phyloP scores from a whole-genome alignment of 2,797 vertebrate genomes.

The Propithecus deckenii region DNA sequence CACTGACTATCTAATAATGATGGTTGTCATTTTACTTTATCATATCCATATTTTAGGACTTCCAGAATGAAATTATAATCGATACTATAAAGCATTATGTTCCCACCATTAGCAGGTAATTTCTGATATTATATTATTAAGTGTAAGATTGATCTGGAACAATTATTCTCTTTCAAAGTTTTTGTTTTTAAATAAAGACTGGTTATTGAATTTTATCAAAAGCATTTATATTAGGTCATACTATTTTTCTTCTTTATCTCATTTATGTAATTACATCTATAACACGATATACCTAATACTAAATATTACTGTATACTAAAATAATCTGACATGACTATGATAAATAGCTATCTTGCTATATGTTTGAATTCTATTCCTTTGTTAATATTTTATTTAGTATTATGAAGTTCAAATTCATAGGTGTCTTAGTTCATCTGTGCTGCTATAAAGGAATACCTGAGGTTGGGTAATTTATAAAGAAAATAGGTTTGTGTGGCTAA shows the following conservation, averaged over 20 bases:
- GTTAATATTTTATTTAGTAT: neutral
- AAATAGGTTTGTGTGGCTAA: neutral
- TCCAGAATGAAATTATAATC: neutral
- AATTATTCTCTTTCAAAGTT: neutral
- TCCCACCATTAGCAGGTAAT: neutral
- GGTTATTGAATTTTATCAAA: neutral
- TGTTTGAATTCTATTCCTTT: neutral
- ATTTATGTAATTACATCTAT: neutral
- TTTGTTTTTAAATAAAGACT: neutral
- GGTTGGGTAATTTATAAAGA: neutral
- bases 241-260: neutral
- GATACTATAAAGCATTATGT: neutral
- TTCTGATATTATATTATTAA: neutral
- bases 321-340: neutral
- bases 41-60: neutral
- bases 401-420: neutral
- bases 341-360: neutral
- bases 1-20: neutral
- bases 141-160: neutral
- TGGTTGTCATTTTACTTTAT: neutral
- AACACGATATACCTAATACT: neutral
- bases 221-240: neutral
- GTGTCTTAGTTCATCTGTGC: neutral
- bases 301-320: neutral
- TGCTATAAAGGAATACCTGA: neutral